Percentiles rank a stretch among this genome's conserved stretches.
Conservation (phyloP, 2,797 vertebrate species). For the Galaxias olidus region DNA sequence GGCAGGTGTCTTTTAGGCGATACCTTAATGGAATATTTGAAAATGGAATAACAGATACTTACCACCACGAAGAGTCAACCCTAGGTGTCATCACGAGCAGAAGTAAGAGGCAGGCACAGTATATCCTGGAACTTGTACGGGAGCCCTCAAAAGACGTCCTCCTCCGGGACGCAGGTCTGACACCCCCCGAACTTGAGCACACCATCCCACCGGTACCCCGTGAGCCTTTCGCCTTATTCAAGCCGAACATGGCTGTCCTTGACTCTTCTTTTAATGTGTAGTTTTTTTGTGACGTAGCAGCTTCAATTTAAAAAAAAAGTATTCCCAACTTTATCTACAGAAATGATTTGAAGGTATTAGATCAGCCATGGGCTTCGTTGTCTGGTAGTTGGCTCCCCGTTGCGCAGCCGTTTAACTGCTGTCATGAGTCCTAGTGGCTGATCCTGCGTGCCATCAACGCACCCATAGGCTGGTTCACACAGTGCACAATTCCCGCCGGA, state of each 20-base stretch:
- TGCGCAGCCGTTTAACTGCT: constrained; percentile 32
- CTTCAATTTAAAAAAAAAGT: not conserved
- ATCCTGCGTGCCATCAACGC: constrained; percentile 59
- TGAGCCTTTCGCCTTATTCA: constrained; percentile 72
- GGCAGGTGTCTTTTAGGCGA: too few species aligned
- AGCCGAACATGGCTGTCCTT: constrained; percentile 76
- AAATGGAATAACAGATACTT: constrained; percentile 57
- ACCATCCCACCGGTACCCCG: constrained; percentile 64
- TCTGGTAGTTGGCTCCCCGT: constrained; percentile 52
- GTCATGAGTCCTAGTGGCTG: constrained; percentile 52
- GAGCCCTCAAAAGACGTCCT: constrained; percentile 59
- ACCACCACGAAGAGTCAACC: constrained; percentile 96
- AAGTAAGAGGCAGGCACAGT: constrained; percentile 81
- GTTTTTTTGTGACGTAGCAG: too few species aligned
- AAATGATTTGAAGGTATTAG: constrained; percentile 13
- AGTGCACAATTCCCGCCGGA: not conserved
- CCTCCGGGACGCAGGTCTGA: constrained; percentile 54
- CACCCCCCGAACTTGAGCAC: constrained; percentile 59
- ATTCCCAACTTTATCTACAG: not conserved
- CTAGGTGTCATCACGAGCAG: constrained; percentile 88
- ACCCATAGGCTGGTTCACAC: constrained; percentile 31
- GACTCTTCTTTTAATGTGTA: not conserved
- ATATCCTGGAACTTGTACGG: constrained; percentile 77
- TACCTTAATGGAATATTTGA: too few species aligned
- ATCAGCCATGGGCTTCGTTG: constrained; percentile 42